Evolutionary conservation across 1,140 invertebrate genomes (phyloP), one percentile per base, ranked within the genome.

Genomic region (Mylabris phalerata): DNA sequence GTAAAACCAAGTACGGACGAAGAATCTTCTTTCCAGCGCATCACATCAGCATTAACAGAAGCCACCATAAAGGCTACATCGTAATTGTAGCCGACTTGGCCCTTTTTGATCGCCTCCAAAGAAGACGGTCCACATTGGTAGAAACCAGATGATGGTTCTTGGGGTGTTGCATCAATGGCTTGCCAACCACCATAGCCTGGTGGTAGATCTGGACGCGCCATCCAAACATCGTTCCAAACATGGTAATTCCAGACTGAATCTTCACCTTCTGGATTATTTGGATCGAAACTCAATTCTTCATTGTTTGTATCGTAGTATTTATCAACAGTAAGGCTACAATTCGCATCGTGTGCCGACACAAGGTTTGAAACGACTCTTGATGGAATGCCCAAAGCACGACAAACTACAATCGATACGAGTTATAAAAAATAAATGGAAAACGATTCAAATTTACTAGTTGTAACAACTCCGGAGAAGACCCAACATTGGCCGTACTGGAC

Each of bases 181-280:
- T 88, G 86, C 86, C 86, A 88, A 2, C 87, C 87, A 32, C 85
- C 85, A 69, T 85, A 84, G 40, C 83, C 80, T 62, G 73, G 71
- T 13, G 86, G 85, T 11, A 89, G 72, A 71, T 89, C 87, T 27
- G 82, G 83, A 52, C 87, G 73, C 9, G 79, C 78, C 80, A 88
- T 87, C 85, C 86, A 89, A 10, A 84, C 85, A 52, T 90, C 88
- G 65, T 86, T 88, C 88, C 88, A 90, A 0, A 88, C 86, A 65
- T 90, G 88, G 71, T 87, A 90, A 72, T 90, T 89, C 87, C 83
- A 85, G 66, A 85, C 80, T 48, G 82, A 84, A 65, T 83, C 82
- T 48, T 77, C 77, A n/a, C 71, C 76, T 2, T 65, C 60, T 9
- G 75, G 73, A 65, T 82, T 82, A 55, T 77, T 77, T 3, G 81